Percentiles rank a stretch among this genome's conserved stretches.
Evolutionary conservation across 2,113 vertebrate species (phyloP).

Genomic region (Ibidorhyncha struthersii): DNA sequence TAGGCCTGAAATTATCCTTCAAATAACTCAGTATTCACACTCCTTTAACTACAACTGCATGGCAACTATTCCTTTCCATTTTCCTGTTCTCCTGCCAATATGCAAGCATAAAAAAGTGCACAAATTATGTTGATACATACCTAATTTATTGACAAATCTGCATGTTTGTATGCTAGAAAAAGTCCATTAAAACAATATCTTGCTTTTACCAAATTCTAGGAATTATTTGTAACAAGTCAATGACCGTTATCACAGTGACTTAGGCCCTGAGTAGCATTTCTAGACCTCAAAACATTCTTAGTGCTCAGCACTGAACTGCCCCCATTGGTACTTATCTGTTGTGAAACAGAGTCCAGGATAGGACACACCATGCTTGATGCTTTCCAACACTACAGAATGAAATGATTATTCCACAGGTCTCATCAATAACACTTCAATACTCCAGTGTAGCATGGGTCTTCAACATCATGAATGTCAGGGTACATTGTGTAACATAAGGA

Average conservation of each 20-base stretch:
- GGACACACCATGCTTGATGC: background rate
- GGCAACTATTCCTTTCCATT: background rate
- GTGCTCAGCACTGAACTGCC: background rate
- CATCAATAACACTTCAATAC: background rate
- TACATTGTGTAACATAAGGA: fast-evolving
- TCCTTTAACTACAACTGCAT: background rate
- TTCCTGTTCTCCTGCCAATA: background rate
- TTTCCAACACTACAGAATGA: background rate
- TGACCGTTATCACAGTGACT: background rate
- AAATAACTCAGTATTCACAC: background rate
- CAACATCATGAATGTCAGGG: background rate
- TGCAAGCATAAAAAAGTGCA: background rate
- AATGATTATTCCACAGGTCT: background rate
- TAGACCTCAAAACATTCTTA: background rate
- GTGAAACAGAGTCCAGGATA: background rate
- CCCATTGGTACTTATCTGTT: background rate
- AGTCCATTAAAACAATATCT: background rate
- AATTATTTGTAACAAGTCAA: background rate
- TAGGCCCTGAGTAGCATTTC: background rate
- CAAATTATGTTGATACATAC: background rate
- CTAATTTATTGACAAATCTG: background rate
- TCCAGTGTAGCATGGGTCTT: background rate
- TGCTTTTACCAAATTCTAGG: background rate
- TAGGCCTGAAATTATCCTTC: background rate
- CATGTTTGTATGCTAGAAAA: background rate